Conservation (phyloP, 1,140 invertebrate species). For the Pogonomyrmex californicus region DNA sequence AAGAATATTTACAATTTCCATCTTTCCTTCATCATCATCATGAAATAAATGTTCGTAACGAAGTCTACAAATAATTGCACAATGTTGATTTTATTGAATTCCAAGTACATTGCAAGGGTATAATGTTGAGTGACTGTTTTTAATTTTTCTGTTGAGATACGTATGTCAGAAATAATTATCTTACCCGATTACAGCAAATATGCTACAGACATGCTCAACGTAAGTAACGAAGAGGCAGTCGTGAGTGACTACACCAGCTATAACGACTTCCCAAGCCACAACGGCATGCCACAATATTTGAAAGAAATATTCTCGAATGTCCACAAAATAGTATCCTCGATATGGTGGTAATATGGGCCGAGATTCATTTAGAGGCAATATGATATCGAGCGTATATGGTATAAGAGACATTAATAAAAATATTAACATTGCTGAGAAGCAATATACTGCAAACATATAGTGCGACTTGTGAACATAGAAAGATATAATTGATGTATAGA, state of each 20-base stretch:
- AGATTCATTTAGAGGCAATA: slow-evolving; percentile 47
- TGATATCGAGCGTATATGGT: slow-evolving; percentile 23
- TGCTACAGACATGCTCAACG: slow-evolving; percentile 60
- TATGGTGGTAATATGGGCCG: slow-evolving; percentile 28
- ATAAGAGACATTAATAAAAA: slow-evolving; percentile 42
- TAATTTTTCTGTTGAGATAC: not conserved
- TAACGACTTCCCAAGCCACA: slow-evolving; percentile 5
- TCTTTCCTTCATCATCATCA: not conserved
- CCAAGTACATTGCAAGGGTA: not conserved
- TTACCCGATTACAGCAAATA: slow-evolving; percentile 58
- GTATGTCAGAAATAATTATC: not conserved
- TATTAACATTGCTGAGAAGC: not conserved
- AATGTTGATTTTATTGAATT: not conserved
- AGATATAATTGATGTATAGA: not conserved
- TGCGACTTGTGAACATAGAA: not conserved
- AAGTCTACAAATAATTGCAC: slow-evolving; percentile 14
- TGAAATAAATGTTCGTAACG: slow-evolving; percentile 43
- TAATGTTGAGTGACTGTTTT: not conserved
- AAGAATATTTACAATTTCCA: not conserved
- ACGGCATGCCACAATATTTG: slow-evolving; percentile 37
- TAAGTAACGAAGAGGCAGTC: slow-evolving; percentile 41
- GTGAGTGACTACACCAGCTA: slow-evolving; percentile 29
- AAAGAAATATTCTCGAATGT: slow-evolving; percentile 42
- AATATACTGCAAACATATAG: slow-evolving; percentile 34
- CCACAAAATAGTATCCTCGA: slow-evolving; percentile 47